Conservation (phyloP, 2,113 vertebrate genomes). For the Synchiropus splendidus region DNA sequence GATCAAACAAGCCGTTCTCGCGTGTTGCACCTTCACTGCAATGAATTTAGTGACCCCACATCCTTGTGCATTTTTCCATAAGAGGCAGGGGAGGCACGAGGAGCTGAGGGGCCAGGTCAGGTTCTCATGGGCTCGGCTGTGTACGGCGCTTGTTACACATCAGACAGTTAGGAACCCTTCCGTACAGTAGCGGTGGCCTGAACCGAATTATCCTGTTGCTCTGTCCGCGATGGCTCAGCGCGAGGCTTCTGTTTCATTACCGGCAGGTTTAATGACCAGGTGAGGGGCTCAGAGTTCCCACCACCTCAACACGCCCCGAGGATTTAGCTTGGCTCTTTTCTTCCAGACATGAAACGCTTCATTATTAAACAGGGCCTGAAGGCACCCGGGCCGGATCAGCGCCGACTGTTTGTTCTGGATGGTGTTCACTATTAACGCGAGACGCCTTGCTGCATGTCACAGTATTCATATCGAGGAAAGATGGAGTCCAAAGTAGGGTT, state of each 20-base stretch:
- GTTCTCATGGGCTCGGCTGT: slow-evolving; percentile 20
- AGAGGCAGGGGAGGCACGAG: slow-evolving; percentile 47
- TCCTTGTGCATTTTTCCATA: slow-evolving; percentile 51
- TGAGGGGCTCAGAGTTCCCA: slow-evolving; percentile 42
- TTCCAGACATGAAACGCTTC: slow-evolving; percentile 48
- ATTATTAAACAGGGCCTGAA: slow-evolving; percentile 39
- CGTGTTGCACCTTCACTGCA: slow-evolving; percentile 59
- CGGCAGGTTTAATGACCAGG: slow-evolving; percentile 45
- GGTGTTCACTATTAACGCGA: background rate
- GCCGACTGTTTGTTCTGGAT: background rate
- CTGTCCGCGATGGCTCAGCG: slow-evolving; percentile 11
- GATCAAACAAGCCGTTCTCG: slow-evolving; percentile 58
- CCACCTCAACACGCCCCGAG: slow-evolving; percentile 40
- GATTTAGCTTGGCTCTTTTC: slow-evolving; percentile 51
- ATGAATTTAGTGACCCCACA: slow-evolving; percentile 61
- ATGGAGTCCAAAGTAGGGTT: no score
- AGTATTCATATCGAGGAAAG: background rate
- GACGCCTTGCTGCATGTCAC: background rate
- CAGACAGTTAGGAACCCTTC: slow-evolving; percentile 38
- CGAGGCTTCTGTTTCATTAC: slow-evolving; percentile 57
- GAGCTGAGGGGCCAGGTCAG: slow-evolving; percentile 8
- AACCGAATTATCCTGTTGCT: background rate
- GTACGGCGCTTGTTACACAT: slow-evolving; percentile 63
- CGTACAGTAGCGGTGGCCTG: slow-evolving; percentile 27
- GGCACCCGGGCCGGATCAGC: slow-evolving; percentile 24